phyloP scores from a whole-genome alignment of 2,888 invertebrate species.

The Thecocarcelia acutangulata region DNA sequence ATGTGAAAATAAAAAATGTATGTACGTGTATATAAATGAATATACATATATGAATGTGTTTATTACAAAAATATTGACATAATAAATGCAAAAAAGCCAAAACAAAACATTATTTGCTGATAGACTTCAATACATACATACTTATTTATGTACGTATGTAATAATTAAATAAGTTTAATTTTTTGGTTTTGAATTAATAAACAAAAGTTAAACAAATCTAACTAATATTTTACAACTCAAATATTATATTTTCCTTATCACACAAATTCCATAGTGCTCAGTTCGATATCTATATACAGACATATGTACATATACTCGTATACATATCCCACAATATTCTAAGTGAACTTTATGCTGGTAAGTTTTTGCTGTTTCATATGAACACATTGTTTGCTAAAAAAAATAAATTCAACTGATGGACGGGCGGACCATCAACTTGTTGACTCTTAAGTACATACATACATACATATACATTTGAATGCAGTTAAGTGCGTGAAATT shows the following conservation, averaged over 20 bases:
- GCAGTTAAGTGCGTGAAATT: not conserved
- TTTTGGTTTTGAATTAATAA: too few species aligned
- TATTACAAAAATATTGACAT: constrained; percentile 27
- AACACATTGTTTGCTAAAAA: too few species aligned
- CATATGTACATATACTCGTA: not conserved
- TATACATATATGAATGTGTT: constrained; percentile 5
- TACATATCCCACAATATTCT: not conserved
- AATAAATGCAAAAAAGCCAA: constrained; percentile 8
- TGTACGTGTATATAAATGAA: constrained; percentile 2
- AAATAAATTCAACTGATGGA: not conserved
- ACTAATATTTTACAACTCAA: too few species aligned
- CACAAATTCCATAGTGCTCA: not conserved
- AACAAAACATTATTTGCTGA: too few species aligned
- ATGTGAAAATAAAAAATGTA: not conserved
- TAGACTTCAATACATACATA: too few species aligned
- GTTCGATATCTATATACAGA: too few species aligned
- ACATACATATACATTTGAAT: too few species aligned
- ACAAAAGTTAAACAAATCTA: too few species aligned
- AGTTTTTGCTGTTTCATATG: not conserved
- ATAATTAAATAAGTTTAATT: too few species aligned
- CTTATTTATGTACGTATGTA: not conserved
- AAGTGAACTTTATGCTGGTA: constrained; percentile 18
- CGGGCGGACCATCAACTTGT: not conserved
- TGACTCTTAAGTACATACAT: not conserved
- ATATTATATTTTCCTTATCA: not conserved